A percentile compares a stretch with the other conserved stretches of the same genome.
Evolutionary conservation across 92 coral and sea anemone species (phyloP).

Genomic region (Palythoa heliodiscus): DNA sequence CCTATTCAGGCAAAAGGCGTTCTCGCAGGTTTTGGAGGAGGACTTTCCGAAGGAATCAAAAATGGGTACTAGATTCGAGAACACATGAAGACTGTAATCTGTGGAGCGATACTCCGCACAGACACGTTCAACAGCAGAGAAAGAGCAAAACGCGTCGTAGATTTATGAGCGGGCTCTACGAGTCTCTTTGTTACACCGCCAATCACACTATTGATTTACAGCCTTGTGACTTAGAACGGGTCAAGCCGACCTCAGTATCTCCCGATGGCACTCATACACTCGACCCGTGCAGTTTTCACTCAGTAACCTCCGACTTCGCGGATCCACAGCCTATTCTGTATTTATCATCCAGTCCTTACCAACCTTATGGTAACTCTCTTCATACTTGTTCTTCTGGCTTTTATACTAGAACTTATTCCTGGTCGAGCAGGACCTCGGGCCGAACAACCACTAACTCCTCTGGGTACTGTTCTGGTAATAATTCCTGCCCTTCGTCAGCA

Average conservation of each 20-base stretch:
- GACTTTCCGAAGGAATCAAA: slow-evolving; percentile 52
- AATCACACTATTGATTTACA: slow-evolving; percentile 72
- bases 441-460: slow-evolving; percentile 82
- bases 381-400: slow-evolving; percentile 52
- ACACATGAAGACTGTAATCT: slow-evolving; percentile 17
- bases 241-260: slow-evolving; percentile 22
- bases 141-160: slow-evolving; percentile 75
- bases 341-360: slow-evolving; percentile 36
- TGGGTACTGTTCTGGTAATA: slow-evolving; percentile 92
- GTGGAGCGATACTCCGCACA: slow-evolving; percentile 40
- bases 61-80: slow-evolving; percentile 51
- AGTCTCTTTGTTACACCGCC: slow-evolving; percentile 77
- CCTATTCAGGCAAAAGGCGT: slow-evolving; percentile 54
- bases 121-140: slow-evolving; percentile 53
- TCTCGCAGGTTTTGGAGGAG: slow-evolving; percentile 75
- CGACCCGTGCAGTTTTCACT: slow-evolving; percentile 30
- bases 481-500: slow-evolving; percentile 95
- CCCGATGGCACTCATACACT: not conserved
- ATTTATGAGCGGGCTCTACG: slow-evolving; percentile 82
- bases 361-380: slow-evolving; percentile 27
- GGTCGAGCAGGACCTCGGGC: slow-evolving; percentile 76
- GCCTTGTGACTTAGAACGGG: slow-evolving; percentile 50
- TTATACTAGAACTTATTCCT: slow-evolving; percentile 61
- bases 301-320: slow-evolving; percentile 9
- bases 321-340: slow-evolving; percentile 33